Base-by-base conservation (phyloP, 2,113 vertebrate genomes). In the Cacatua alba region DNA sequence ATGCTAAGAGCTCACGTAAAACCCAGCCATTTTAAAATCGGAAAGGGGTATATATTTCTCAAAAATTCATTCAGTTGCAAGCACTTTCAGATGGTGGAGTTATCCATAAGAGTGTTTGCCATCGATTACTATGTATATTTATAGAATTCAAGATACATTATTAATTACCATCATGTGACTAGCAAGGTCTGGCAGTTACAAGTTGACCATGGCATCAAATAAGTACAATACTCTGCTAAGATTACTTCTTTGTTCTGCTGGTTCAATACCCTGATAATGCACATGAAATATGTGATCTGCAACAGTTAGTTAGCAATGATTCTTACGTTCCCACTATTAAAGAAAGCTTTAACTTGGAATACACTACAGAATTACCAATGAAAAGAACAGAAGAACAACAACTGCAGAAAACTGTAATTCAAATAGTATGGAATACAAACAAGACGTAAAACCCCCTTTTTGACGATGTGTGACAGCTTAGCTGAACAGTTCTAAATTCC, bases 11-110 rank as follows among this genome's bases (percentile, higher is more conserved):
- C 43, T 92, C 78, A 67, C 33, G 77, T 80, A 97, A 17, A n/a
- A 62, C 41, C 37, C 15, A 74, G 7, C 5, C 17, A 51, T 60
- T 94, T 94, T 90, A 92, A 97, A 97, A 88, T 62, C 41, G 52
- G 59, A 86, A 81, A 15, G 7, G 11, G 68, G 7, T 65, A 23
- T 70, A 14, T 69, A 13, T 92, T 94, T 93, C 52, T 60, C 26
- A 65, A 92, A 82, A 86, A 86, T 44, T 72, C 2, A 6, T 63
- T 39, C 43, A 21, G 37, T 88, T 94, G 69, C 6, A 86, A 88
- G 29, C 14, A 72, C 48, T 77, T 94, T 89, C 12, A 64, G 44
- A 53, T 37, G 26, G 53, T 41, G 49, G 52, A 94, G 24, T n/a
- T 71, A 31, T 74, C 55, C 29, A 28, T 53, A 39, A 89, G 67